A percentile compares a stretch with the other conserved stretches of the same genome.
Evolutionary conservation across 2,888 invertebrate species (phyloP).

Genomic region (Trichogramma dendrolimi): DNA sequence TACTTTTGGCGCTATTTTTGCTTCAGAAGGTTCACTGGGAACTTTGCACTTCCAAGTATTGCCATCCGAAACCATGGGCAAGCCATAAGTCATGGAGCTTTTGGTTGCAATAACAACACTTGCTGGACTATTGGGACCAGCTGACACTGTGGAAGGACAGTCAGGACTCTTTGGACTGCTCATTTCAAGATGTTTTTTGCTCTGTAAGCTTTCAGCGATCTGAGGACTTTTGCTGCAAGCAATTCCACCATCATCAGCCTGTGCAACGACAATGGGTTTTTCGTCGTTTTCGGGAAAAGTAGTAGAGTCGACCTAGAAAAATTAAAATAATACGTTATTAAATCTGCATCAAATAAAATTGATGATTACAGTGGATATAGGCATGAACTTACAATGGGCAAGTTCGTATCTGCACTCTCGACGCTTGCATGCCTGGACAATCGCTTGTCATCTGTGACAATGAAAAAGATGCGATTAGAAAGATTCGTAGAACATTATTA

Average conservation of each 20-base stretch:
- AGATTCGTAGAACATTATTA: too few relatives aligned
- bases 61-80: conserved; percentile 19
- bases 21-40: too few relatives aligned
- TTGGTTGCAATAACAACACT: conserved; percentile 28
- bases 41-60: conserved; percentile 12
- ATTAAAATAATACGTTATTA: not conserved
- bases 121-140: conserved; percentile 39
- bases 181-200: conserved; percentile 40
- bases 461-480: too few relatives aligned
- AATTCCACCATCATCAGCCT: conserved; percentile 39
- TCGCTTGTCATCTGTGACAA: too few relatives aligned
- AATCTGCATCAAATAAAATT: too few relatives aligned
- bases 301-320: conserved; percentile 12
- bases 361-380: too few relatives aligned
- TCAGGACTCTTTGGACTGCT: conserved; percentile 48
- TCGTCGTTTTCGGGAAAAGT: not conserved
- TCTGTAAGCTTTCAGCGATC: conserved; percentile 45
- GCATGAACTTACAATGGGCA: too few relatives aligned
- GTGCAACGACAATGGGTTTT: not conserved
- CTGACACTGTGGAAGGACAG: conserved; percentile 45
- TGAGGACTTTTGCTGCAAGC: conserved; percentile 44
- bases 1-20: too few relatives aligned
- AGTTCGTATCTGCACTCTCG: too few relatives aligned
- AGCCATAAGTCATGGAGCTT: conserved; percentile 25
- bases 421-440: too few relatives aligned